phyloP scores from a whole-genome alignment of 2,888 invertebrate species.

The Aricia artaxerxes region DNA sequence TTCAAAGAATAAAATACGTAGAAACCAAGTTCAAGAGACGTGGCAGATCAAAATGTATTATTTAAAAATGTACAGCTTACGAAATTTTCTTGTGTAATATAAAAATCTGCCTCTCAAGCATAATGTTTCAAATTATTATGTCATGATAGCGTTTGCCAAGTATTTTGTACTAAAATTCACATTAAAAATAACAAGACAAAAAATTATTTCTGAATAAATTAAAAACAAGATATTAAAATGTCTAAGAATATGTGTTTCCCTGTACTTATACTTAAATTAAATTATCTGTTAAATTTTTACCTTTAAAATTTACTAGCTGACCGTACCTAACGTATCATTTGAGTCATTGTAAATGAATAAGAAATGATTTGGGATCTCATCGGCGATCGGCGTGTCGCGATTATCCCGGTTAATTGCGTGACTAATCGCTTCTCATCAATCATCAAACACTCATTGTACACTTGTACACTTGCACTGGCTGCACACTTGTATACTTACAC shows the following conservation, averaged over 20 bases:
- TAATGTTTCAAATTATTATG: too few relatives aligned
- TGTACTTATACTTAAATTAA: too few relatives aligned
- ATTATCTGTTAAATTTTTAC: too few relatives aligned
- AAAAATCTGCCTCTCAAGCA: too few relatives aligned
- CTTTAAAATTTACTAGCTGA: not conserved
- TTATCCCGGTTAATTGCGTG: slow-evolving; percentile 31
- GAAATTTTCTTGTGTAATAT: not conserved
- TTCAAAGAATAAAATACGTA: not conserved
- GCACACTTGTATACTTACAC: not conserved
- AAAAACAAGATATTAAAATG: too few relatives aligned
- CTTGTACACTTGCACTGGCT: not conserved
- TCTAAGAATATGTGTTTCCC: too few relatives aligned
- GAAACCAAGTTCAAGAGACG: not conserved
- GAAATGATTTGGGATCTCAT: slow-evolving; percentile 23
- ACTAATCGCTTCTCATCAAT: slow-evolving; percentile 27
- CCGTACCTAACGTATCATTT: slow-evolving; percentile 29
- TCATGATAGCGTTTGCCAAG: too few relatives aligned
- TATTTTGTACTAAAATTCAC: too few relatives aligned
- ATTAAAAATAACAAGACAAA: too few relatives aligned
- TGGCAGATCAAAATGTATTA: not conserved
- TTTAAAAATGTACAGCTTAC: not conserved
- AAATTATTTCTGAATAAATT: too few relatives aligned
- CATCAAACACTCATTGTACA: not conserved
- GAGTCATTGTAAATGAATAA: slow-evolving; percentile 32
- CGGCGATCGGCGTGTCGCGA: slow-evolving; percentile 3